Percentiles rank a stretch among this genome's conserved stretches.
These are phyloP conservation scores for Synanthedon myopaeformis DNA, from an alignment of 2,888 invertebrate species.

Conservation along the genomic window DNA sequence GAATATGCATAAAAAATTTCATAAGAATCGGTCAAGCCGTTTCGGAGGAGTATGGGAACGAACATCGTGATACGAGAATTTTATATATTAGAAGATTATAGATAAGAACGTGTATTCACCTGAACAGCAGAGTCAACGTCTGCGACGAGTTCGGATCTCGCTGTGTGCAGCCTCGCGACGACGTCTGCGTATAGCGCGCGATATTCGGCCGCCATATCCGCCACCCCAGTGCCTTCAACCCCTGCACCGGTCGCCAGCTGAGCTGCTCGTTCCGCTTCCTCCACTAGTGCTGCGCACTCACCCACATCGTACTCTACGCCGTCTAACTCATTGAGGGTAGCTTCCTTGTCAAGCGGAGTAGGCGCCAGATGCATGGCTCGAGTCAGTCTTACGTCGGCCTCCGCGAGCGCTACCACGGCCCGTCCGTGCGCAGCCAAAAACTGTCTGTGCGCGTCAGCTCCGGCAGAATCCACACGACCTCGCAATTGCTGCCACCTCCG, in stretches of 20 bases:
- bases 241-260: conserved; percentile 19
- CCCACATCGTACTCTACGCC: conserved; percentile 43
- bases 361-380: conserved; percentile 74
- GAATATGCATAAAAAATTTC: no score
- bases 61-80: no score
- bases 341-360: conserved; percentile 48
- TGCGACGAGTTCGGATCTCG: conserved; percentile 40
- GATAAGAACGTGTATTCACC: conserved; percentile 19
- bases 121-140: conserved; percentile 57
- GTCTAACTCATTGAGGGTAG: conserved; percentile 54
- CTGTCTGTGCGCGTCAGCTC: conserved; percentile 73
- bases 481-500: conserved; percentile 76
- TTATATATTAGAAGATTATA: no score
- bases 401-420: conserved; percentile 77
- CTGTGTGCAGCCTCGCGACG: conserved; percentile 35
- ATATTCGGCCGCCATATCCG: conserved; percentile 52
- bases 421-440: conserved; percentile 79
- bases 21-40: no score
- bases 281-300: conserved; percentile 45
- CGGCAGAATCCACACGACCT: conserved; percentile 71
- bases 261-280: conserved; percentile 47
- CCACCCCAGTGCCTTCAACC: conserved; percentile 21
- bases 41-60: no score
- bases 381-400: conserved; percentile 79
- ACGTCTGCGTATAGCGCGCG: conserved; percentile 48